These are phyloP conservation scores for Trachythela sp. DNA, from an alignment of 64 coral and sea anemone genomes.

Conservation along the genomic window DNA sequence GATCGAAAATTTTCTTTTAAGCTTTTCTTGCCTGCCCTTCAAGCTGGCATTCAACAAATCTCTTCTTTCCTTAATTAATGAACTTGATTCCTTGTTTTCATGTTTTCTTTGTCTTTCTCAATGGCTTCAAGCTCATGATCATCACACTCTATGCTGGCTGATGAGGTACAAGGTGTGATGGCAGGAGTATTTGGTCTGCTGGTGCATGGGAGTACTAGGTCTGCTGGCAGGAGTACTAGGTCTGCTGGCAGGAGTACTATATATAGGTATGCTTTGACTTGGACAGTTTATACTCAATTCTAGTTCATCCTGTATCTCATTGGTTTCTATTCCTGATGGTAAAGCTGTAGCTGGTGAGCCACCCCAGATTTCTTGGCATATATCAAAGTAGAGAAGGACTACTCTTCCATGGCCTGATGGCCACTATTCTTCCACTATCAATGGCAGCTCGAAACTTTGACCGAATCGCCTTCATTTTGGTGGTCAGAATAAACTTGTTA, in stretches of 20 bases:
- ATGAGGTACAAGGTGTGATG: not conserved
- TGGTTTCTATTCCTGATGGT: constrained; percentile 19
- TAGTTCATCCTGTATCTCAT: constrained; percentile 21
- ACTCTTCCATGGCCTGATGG: constrained; percentile 28
- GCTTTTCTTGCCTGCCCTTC: constrained; percentile 3
- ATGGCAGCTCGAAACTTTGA: constrained; percentile 18
- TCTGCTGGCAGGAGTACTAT: not conserved
- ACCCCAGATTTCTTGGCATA: constrained; percentile 37
- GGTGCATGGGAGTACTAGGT: not conserved
- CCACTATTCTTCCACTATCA: constrained; percentile 42
- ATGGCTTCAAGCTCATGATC: not conserved
- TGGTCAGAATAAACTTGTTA: constrained; percentile 11
- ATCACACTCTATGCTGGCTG: not conserved
- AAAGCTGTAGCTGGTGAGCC: constrained; percentile 38
- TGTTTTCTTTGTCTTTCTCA: not conserved
- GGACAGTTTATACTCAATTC: not conserved
- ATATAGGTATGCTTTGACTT: not conserved
- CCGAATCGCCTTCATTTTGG: constrained; percentile 35
- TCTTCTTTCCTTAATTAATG: not conserved
- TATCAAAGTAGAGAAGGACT: constrained; percentile 22
- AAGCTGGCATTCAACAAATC: not conserved
- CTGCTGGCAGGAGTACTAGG: not conserved
- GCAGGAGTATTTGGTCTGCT: constrained; percentile 1
- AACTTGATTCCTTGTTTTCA: not conserved
- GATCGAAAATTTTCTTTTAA: not conserved